phyloP scores from a whole-genome alignment of 92 coral and sea anemone genomes.

The Pocillopora grandis region DNA sequence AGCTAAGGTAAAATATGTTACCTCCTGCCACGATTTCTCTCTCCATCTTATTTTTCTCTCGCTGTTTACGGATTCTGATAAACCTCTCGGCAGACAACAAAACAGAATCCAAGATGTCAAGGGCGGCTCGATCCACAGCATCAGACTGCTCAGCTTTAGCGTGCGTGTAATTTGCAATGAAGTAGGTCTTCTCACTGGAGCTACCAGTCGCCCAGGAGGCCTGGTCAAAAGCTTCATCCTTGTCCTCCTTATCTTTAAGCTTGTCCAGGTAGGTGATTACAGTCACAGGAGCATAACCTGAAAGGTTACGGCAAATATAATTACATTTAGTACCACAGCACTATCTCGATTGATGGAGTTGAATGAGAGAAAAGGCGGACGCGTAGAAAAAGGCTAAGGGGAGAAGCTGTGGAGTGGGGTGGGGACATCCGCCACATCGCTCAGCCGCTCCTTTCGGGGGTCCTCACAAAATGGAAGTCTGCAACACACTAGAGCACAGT shows the following conservation, averaged over 20 bases:
- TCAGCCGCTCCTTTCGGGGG: no score
- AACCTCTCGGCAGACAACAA: conserved; percentile 74
- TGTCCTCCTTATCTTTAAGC: conserved; percentile 50
- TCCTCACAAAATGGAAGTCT: background rate
- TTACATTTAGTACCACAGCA: background rate
- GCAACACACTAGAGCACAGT: background rate
- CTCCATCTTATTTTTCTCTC: conserved; percentile 47
- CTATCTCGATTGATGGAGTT: background rate
- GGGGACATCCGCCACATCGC: no score
- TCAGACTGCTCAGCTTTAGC: conserved; percentile 31
- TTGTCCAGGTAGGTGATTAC: conserved; percentile 78
- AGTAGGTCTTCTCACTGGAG: conserved; percentile 77
- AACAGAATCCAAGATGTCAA: conserved; percentile 67
- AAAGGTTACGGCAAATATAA: background rate
- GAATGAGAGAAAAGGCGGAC: background rate
- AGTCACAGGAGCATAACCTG: conserved; percentile 83
- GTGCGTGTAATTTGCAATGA: conserved; percentile 71
- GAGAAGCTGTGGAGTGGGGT: background rate
- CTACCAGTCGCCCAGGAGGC: conserved; percentile 85
- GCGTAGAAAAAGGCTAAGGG: background rate
- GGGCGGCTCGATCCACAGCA: conserved; percentile 55
- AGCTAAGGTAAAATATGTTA: background rate
- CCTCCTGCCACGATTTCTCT: conserved; percentile 25
- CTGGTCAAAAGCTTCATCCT: conserved; percentile 62
- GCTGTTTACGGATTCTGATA: conserved; percentile 68